Percentiles rank a stretch among this genome's conserved stretches.
Evolutionary conservation across 2,888 invertebrate genomes (phyloP).

Genomic region (Chrysina gloriosa): DNA sequence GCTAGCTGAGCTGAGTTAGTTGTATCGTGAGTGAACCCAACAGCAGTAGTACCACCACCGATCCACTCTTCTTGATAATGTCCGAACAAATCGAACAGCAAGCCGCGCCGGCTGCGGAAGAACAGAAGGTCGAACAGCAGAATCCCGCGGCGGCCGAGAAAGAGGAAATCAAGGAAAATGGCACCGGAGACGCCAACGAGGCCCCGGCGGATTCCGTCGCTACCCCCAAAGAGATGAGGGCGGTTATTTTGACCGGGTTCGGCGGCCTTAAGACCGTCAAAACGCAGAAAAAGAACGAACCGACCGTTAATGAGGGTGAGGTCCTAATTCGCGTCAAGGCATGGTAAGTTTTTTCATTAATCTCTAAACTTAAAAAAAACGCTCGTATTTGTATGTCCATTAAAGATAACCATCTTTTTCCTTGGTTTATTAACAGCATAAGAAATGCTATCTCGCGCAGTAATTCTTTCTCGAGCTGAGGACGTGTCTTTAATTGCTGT

Average conservation of each 20-base stretch:
- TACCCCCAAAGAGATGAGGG: conserved; percentile 85
- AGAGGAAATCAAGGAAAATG: conserved; percentile 63
- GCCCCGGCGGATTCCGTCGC: conserved; percentile 63
- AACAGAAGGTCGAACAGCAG: conserved; percentile 53
- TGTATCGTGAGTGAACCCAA: too few relatives aligned
- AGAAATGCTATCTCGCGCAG: too few relatives aligned
- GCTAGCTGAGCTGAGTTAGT: too few relatives aligned
- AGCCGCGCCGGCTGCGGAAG: conserved; percentile 52
- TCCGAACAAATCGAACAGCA: conserved; percentile 45
- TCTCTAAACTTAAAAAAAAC: not conserved
- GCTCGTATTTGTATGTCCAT: not conserved
- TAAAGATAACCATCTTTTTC: not conserved
- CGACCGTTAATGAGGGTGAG: conserved; percentile 77
- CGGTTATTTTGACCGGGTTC: conserved; percentile 85
- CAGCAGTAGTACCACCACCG: too few relatives aligned
- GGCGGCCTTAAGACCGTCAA: conserved; percentile 89
- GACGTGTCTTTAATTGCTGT: too few relatives aligned
- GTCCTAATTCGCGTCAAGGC: conserved; percentile 86
- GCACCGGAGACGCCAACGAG: conserved; percentile 64
- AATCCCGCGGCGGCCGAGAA: conserved; percentile 50
- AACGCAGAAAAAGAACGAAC: conserved; percentile 83
- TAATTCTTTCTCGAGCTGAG: too few relatives aligned
- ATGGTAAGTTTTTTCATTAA: conserved; percentile 74
- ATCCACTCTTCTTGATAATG: too few relatives aligned
- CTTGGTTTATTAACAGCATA: too few relatives aligned